These are phyloP conservation scores for Calypte anna DNA, from an alignment of 2,113 vertebrate genomes.

Conservation along the genomic window DNA sequence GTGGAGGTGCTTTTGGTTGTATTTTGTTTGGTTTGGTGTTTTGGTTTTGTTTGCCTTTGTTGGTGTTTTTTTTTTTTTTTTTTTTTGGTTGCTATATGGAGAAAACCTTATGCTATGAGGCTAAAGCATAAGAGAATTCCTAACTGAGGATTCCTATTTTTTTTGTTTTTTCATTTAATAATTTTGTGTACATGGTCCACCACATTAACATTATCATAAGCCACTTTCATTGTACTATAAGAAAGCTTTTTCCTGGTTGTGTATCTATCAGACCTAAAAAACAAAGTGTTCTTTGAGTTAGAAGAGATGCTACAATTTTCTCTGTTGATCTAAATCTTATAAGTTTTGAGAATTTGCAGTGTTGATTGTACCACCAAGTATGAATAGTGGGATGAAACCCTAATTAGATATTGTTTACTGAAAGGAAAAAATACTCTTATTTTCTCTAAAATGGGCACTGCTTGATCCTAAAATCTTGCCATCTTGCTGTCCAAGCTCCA, in stretches of 20 bases:
- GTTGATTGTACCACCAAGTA: background rate
- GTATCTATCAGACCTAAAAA: background rate
- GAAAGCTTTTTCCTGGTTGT: background rate
- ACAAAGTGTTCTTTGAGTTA: background rate
- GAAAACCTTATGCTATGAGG: background rate
- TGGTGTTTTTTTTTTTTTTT: background rate
- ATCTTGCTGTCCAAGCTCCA: background rate
- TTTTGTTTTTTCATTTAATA: background rate
- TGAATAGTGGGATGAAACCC: background rate
- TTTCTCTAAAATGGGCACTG: background rate
- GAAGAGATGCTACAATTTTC: conserved; percentile 12
- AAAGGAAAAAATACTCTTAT: background rate
- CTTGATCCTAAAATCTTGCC: background rate
- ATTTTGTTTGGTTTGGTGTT: no score
- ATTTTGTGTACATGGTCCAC: background rate
- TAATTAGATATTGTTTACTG: background rate
- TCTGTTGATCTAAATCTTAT: background rate
- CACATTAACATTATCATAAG: background rate
- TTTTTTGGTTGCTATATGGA: background rate
- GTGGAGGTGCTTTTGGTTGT: no score
- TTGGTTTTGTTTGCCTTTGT: background rate
- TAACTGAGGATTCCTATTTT: background rate
- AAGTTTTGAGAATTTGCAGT: background rate
- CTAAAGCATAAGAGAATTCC: background rate
- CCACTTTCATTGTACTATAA: background rate